Percentiles rank a stretch among this genome's conserved stretches.
Conservation (phyloP, 1,140 invertebrate species). For the Epicauta chinensis region DNA sequence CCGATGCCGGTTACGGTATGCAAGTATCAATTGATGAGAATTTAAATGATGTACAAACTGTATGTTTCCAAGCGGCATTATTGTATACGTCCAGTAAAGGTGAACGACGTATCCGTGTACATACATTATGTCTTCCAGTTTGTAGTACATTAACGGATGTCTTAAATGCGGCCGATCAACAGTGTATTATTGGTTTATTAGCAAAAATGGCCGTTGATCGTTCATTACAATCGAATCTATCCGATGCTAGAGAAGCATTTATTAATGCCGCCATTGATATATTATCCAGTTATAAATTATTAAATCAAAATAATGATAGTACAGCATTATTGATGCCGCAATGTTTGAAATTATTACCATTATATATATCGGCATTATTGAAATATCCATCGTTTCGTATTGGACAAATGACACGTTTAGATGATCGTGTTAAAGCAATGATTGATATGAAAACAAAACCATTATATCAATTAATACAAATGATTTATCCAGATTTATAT, state of each 20-base stretch:
- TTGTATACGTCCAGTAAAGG: conserved; percentile 98
- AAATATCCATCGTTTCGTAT: conserved; percentile 88
- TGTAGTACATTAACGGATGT: conserved; percentile 78
- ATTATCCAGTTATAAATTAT: conserved; percentile 72
- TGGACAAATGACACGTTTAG: conserved; percentile 78
- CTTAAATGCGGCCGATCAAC: conserved; percentile 88
- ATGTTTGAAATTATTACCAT: conserved; percentile 73
- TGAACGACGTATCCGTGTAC: conserved; percentile 94
- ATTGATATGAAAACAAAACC: conserved; percentile 89
- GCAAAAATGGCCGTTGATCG: conserved; percentile 97
- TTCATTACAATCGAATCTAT: conserved; percentile 74
- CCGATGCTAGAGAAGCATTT: conserved; percentile 92
- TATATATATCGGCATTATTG: conserved; percentile 85
- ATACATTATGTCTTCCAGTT: conserved; percentile 92
- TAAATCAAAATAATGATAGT: conserved; percentile 53
- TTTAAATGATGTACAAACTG: conserved; percentile 76
- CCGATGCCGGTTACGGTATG: conserved; percentile 97
- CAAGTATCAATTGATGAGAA: conserved; percentile 93
- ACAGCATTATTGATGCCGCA: conserved; percentile 66
- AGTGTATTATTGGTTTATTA: conserved; percentile 87
- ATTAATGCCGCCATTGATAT: conserved; percentile 93
- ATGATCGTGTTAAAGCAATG: conserved; percentile 92
- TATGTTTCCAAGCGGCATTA: conserved; percentile 96
- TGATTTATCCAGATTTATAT: conserved; percentile 91
- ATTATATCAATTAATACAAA: conserved; percentile 70